phyloP scores from a whole-genome alignment of 2,888 invertebrate genomes.

The Fabriciana adippe region DNA sequence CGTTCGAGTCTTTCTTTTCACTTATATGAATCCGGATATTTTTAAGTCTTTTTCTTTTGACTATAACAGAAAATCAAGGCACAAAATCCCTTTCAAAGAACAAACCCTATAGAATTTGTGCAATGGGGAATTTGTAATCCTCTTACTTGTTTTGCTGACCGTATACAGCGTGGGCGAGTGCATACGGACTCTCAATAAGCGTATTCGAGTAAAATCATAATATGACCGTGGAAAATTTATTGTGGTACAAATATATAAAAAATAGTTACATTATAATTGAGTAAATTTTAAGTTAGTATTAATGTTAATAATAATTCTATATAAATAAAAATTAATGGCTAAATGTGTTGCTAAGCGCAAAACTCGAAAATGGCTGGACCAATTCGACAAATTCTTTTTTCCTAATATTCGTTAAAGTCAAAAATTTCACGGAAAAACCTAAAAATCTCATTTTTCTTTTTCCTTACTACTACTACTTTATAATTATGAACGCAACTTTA shows the following conservation, averaged over 20 bases:
- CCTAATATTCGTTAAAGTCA: too few relatives aligned
- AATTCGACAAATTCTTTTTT: too few relatives aligned
- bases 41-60: neutral
- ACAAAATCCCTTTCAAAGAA: slow-evolving; percentile 14
- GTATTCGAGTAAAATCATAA: slow-evolving; percentile 69
- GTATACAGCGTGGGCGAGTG: slow-evolving; percentile 47
- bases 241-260: slow-evolving; percentile 24
- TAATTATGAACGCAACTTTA: too few relatives aligned
- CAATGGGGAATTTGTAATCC: slow-evolving; percentile 7
- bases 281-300: neutral
- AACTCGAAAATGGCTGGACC: too few relatives aligned
- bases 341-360: too few relatives aligned
- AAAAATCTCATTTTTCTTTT: too few relatives aligned
- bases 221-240: slow-evolving; percentile 41
- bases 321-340: too few relatives aligned
- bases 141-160: slow-evolving; percentile 36
- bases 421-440: too few relatives aligned
- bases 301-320: neutral
- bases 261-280: neutral
- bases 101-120: slow-evolving; percentile 7
- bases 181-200: slow-evolving; percentile 57
- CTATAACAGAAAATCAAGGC: slow-evolving; percentile 6
- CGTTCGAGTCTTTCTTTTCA: neutral
- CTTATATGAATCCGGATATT: neutral
- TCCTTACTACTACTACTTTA: too few relatives aligned